Conservation (phyloP, 2,113 vertebrate species). For the Eurypyga helias region DNA sequence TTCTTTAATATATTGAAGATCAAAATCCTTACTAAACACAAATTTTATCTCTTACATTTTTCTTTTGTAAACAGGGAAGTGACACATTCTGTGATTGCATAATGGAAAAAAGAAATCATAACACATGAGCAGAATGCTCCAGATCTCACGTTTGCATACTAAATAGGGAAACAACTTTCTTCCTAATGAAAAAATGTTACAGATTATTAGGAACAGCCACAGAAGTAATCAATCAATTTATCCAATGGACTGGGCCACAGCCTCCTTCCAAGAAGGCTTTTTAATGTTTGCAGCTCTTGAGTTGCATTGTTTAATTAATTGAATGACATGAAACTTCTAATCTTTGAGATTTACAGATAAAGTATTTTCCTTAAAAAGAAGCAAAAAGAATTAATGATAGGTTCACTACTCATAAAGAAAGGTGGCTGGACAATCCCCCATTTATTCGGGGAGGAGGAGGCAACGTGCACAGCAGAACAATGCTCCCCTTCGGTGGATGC, state of each 20-base stretch:
- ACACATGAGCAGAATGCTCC: slow-evolving; percentile 37
- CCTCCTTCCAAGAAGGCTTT: slow-evolving; percentile 59
- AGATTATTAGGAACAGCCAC: slow-evolving; percentile 66
- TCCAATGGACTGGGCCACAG: slow-evolving; percentile 23
- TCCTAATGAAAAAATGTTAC: slow-evolving; percentile 71
- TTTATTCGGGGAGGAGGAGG: slow-evolving; percentile 6
- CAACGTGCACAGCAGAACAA: neutral
- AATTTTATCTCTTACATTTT: slow-evolving; percentile 67
- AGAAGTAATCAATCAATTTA: slow-evolving; percentile 66
- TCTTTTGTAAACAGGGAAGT: slow-evolving; percentile 51
- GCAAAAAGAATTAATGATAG: slow-evolving; percentile 29
- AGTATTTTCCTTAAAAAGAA: slow-evolving; percentile 33
- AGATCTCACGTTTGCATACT: slow-evolving; percentile 55
- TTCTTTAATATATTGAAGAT: slow-evolving; percentile 63
- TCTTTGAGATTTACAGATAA: slow-evolving; percentile 30
- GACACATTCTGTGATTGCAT: slow-evolving; percentile 43
- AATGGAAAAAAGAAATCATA: slow-evolving; percentile 53
- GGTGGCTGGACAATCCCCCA: neutral
- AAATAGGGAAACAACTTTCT: slow-evolving; percentile 71
- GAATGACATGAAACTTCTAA: neutral
- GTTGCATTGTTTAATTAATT: slow-evolving; percentile 57
- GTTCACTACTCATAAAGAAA: slow-evolving; percentile 52
- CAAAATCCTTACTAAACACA: slow-evolving; percentile 67
- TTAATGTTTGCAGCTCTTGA: slow-evolving; percentile 37
- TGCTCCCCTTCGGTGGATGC: neutral